These are phyloP conservation scores for Melanotaenia nigrans DNA, from an alignment of 2,797 vertebrate species.

Conservation along the genomic window DNA sequence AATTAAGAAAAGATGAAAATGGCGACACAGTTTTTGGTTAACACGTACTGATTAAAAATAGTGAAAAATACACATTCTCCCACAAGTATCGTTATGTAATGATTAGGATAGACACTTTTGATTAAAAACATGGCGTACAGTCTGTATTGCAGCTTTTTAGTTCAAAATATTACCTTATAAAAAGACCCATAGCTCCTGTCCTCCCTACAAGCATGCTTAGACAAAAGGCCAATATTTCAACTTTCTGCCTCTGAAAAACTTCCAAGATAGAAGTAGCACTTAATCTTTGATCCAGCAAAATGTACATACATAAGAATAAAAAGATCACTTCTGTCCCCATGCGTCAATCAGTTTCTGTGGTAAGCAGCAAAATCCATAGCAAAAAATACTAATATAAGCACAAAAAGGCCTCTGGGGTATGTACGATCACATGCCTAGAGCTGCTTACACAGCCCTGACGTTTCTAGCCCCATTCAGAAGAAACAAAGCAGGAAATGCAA, in stretches of 20 bases:
- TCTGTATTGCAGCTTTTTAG: slow-evolving; percentile 62
- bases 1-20: slow-evolving; percentile 46
- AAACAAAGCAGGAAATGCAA: slow-evolving; percentile 53
- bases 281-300: slow-evolving; percentile 67
- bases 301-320: slow-evolving; percentile 48
- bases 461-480: slow-evolving; percentile 41
- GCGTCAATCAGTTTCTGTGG: slow-evolving; percentile 32
- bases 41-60: slow-evolving; percentile 56
- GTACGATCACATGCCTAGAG: slow-evolving; percentile 65
- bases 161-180: slow-evolving; percentile 50
- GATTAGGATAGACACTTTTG: slow-evolving; percentile 46
- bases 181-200: slow-evolving; percentile 35
- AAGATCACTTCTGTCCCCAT: slow-evolving; percentile 53
- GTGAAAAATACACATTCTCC: slow-evolving; percentile 55
- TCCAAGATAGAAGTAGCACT: slow-evolving; percentile 69
- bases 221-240: slow-evolving; percentile 58
- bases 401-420: slow-evolving; percentile 77
- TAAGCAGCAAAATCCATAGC: slow-evolving; percentile 40
- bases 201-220: slow-evolving; percentile 61
- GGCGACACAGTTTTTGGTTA: slow-evolving; percentile 53
- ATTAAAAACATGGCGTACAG: slow-evolving; percentile 61
- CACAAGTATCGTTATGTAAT: slow-evolving; percentile 42
- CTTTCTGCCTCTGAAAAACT: slow-evolving; percentile 67
- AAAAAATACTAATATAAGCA: slow-evolving; percentile 55
- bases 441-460: slow-evolving; percentile 55